Evolutionary conservation across 2,797 vertebrate species (phyloP).

Genomic region (Argentina silus): DNA sequence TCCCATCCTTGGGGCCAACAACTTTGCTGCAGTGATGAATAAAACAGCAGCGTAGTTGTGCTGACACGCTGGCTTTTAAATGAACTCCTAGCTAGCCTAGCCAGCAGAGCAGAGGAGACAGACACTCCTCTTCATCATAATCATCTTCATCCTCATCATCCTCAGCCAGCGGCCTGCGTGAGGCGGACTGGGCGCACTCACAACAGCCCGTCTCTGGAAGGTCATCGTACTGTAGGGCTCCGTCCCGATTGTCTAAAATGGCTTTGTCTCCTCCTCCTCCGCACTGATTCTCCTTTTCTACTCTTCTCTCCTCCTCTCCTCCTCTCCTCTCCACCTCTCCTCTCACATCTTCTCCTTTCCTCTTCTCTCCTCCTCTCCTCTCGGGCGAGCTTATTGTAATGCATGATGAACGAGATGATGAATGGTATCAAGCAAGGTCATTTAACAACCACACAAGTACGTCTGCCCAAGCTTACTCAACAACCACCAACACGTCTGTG

Average conservation of each 20-base stretch:
- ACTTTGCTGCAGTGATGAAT: slow-evolving; percentile 78
- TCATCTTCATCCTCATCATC: slow-evolving; percentile 27
- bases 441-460: too few relatives aligned
- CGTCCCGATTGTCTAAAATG: background rate
- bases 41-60: slow-evolving; percentile 80
- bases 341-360: slow-evolving; percentile 9
- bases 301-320: background rate
- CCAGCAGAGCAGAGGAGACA: slow-evolving; percentile 5
- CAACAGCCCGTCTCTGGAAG: slow-evolving; percentile 30
- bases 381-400: too few relatives aligned
- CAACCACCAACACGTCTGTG: too few relatives aligned
- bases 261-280: background rate
- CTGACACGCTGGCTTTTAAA: slow-evolving; percentile 76
- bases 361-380: slow-evolving; percentile 16
- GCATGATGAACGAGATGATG: too few relatives aligned
- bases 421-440: too few relatives aligned
- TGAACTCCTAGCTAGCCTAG: slow-evolving; percentile 57
- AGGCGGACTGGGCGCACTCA: slow-evolving; percentile 21
- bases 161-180: slow-evolving; percentile 24
- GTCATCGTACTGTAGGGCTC: slow-evolving; percentile 30
- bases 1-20: slow-evolving; percentile 67
- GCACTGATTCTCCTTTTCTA: background rate
- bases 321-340: background rate
- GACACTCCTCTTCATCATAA: background rate
- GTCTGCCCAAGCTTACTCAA: too few relatives aligned